Conservation (phyloP, 2,888 invertebrate genomes). For the Lepidocyrtinus sp. region DNA sequence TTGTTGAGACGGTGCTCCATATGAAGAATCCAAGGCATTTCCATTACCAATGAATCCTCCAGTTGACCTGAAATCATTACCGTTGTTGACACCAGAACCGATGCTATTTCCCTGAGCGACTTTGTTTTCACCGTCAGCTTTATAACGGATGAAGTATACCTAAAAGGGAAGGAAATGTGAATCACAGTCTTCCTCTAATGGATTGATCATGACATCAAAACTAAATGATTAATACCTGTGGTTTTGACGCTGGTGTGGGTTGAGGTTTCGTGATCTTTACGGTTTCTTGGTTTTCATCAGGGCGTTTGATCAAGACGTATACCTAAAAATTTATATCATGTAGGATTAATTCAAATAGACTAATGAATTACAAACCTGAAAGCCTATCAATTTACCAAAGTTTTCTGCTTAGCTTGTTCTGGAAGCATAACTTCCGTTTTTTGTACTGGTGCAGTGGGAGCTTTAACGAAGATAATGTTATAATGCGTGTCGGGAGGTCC, state of each 20-base stretch:
- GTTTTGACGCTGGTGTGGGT: slow-evolving; percentile 46
- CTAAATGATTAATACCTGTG: slow-evolving; percentile 31
- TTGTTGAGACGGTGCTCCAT: slow-evolving; percentile 36
- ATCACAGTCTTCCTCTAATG: neutral
- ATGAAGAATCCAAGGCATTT: slow-evolving; percentile 9
- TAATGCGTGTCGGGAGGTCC: slow-evolving; percentile 46
- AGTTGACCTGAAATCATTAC: neutral
- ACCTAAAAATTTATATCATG: too few species aligned
- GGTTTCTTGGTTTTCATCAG: slow-evolving; percentile 23
- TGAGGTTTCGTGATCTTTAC: slow-evolving; percentile 51
- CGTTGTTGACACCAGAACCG: neutral
- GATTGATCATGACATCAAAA: neutral
- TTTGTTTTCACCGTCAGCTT: neutral
- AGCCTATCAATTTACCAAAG: slow-evolving; percentile 8
- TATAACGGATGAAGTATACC: slow-evolving; percentile 59
- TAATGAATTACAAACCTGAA: too few species aligned
- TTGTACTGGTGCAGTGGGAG: slow-evolving; percentile 54
- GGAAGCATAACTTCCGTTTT: slow-evolving; percentile 59
- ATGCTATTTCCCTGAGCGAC: neutral
- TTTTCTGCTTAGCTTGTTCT: slow-evolving; percentile 41
- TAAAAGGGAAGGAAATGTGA: neutral
- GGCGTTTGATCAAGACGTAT: slow-evolving; percentile 35
- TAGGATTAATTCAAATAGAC: too few species aligned
- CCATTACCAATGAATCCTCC: neutral
- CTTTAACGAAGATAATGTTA: slow-evolving; percentile 60